Percentiles rank a stretch among this genome's conserved stretches.
Conservation (phyloP, 2,888 invertebrate genomes). For the Callosobruchus maculatus region DNA sequence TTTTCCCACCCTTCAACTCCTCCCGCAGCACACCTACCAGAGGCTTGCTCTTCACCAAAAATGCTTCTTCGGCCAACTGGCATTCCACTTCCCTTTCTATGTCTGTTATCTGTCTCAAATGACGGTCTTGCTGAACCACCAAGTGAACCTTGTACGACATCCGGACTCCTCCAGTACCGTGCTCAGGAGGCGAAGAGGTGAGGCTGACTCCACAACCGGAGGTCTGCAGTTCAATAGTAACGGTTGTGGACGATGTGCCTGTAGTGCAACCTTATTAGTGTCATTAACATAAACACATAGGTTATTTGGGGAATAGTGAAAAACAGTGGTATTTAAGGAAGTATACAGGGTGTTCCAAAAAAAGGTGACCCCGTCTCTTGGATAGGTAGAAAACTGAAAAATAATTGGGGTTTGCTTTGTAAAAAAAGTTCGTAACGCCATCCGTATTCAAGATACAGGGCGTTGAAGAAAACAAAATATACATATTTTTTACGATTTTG, state of each 20-base stretch:
- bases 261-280: neutral
- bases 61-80: constrained; percentile 54
- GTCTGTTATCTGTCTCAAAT: constrained; percentile 70
- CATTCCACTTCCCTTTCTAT: constrained; percentile 64
- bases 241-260: constrained; percentile 16
- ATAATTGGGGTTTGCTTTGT: no score
- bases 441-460: no score
- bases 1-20: constrained; percentile 42
- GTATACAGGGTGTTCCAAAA: no score
- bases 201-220: constrained; percentile 70
- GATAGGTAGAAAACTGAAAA: no score
- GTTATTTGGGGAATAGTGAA: neutral
- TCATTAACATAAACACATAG: neutral
- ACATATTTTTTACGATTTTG: no score
- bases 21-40: constrained; percentile 54
- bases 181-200: constrained; percentile 45
- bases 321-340: no score
- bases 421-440: no score
- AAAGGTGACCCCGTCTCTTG: no score
- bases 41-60: constrained; percentile 56
- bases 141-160: constrained; percentile 65
- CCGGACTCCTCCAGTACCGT: constrained; percentile 49
- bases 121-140: constrained; percentile 71
- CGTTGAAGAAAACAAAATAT: no score
- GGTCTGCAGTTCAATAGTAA: constrained; percentile 54